A percentile compares a stretch with the other conserved stretches of the same genome.
Evolutionary conservation across 2,113 vertebrate genomes (phyloP).

Genomic region (Charadrius vociferus): DNA sequence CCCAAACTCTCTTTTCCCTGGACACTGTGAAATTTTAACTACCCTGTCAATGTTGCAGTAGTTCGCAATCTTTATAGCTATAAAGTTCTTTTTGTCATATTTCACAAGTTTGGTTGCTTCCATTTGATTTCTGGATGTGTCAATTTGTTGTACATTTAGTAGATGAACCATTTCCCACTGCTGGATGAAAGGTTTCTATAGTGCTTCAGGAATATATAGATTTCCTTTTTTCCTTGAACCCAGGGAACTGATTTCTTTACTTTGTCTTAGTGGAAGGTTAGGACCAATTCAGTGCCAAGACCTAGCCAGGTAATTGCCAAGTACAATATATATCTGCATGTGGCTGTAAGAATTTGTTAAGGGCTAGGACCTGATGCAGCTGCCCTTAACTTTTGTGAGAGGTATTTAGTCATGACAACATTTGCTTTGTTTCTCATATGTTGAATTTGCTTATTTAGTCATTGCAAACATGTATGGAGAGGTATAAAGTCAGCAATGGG

Average conservation of each 20-base stretch:
- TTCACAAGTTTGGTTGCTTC: background rate
- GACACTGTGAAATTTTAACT: background rate
- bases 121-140: background rate
- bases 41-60: background rate
- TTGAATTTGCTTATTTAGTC: background rate
- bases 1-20: background rate
- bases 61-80: background rate
- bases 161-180: background rate
- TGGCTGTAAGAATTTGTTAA: background rate
- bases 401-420: background rate
- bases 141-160: background rate
- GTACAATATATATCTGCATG: background rate
- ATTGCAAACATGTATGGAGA: background rate
- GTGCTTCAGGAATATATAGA: background rate
- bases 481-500: background rate
- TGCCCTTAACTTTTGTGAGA: background rate
- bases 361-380: background rate
- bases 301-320: background rate
- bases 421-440: background rate
- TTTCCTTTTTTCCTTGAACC: background rate
- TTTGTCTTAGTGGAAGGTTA: background rate
- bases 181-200: background rate
- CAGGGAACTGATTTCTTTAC: background rate
- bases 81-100: background rate
- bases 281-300: background rate